Evolutionary conservation across 2,113 vertebrate species (phyloP).

Genomic region (Fregetta grallaria): DNA sequence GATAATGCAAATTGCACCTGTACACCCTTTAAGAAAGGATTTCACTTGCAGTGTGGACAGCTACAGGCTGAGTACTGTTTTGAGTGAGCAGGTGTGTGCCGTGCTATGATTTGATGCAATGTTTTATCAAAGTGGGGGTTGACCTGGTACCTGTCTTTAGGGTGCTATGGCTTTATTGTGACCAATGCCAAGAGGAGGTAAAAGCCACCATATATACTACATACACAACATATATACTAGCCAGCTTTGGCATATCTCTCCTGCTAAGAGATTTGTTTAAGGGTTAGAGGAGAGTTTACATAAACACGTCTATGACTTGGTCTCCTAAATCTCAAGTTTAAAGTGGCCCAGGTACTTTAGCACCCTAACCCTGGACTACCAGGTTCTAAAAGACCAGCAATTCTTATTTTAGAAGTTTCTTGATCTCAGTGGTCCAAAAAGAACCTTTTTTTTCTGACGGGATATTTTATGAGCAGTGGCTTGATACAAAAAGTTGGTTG

Average conservation of each 20-base stretch:
- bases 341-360: not conserved
- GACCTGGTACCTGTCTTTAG: not conserved
- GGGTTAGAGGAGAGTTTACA: not conserved
- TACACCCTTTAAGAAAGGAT: not conserved
- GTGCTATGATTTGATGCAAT: not conserved
- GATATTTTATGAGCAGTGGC: not conserved
- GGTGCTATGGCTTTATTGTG: not conserved
- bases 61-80: not conserved
- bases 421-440: not conserved
- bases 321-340: not conserved
- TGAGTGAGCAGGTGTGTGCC: accelerated
- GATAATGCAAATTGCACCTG: not conserved
- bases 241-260: not conserved
- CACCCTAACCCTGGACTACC: not conserved
- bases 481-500: not conserved
- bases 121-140: not conserved
- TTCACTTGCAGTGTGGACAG: not conserved
- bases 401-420: not conserved
- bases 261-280: not conserved
- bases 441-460: not conserved
- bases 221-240: not conserved
- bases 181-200: not conserved
- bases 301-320: not conserved
- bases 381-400: not conserved
- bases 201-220: not conserved